Base-by-base conservation (phyloP, 2,113 vertebrate species). In the Carlito syrichta region DNA sequence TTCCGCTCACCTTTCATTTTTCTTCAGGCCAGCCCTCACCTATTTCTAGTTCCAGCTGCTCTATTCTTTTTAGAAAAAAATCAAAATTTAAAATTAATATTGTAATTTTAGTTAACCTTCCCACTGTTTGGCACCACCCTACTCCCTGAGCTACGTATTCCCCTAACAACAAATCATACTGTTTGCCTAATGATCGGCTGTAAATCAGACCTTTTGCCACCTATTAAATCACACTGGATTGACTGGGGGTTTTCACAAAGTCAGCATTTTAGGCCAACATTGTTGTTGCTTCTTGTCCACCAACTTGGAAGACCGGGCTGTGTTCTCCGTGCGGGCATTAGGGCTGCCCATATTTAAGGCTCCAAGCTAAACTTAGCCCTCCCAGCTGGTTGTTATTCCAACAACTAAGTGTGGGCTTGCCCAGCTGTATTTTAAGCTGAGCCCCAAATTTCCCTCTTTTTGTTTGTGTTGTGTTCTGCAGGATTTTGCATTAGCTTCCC, bases 401-500 rank as follows among this genome's bases (percentile, higher is more conserved):
- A 94, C 85, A 96, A 87, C 95, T 79, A 86, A 93, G 84, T 97
- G 94, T 97, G 84, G 96, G 94, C 74, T 97, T 95, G 60, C 92
- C 96, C 95, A 92, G 95, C 95, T 97, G 96, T 97, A 97, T 97
- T 96, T 96, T 96, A 97, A 95, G 94, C 95, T 71, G 71, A 97
- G 95, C 63, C 83, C 94, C 91, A 87, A 93, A 92, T 89, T 96
- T 97, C 45, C 83, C 95, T 81, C 76, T 86, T 45, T 92, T 95
- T 95, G 92, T 66, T 96, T 97, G 71, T 94, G 60, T 96, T 89
- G 43, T 91, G 60, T 95, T 96, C 94, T 83, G 74, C 38, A 95
- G 69, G 89, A 93, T 92, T 97, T 94, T 66, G 73, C 82, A 83
- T 96, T 82, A 92, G 81, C 73, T 84, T 97, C 89, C 89, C 93